Evolutionary conservation across 2,113 vertebrate genomes (phyloP), one percentile per base, ranked within the genome.

Genomic region (Eulemur rufifrons): DNA sequence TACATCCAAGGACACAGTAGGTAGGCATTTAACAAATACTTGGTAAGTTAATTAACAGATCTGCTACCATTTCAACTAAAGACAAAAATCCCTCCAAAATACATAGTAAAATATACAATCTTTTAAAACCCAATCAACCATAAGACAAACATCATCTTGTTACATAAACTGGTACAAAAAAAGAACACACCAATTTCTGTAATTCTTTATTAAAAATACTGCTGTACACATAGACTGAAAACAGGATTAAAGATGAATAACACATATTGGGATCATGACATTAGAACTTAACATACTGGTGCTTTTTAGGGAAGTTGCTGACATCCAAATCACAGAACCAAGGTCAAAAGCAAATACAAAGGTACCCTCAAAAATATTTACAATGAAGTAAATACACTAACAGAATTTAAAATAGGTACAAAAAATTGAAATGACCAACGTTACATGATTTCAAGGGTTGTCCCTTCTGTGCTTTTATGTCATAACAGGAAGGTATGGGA

Each of bases 121-220:
- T 87, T 93, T 85, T 81, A 90, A 96, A 92, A 71, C 50, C 27
- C 3, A 34, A 50, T 54, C 20, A 39, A 63, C 61, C 61, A 63
- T 82, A 89, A 77, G 52, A 81, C 50, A 93, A 94, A 78, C 3
- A 54, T 59, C 37, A 86, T 23, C 29, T 74, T 85, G 56, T 63
- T 89, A 69, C n/a, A 73, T 73, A 32, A 94, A 95, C n/a, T 63
- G 21, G 64, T 39, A 27, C 69, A 29, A 32, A 12, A 45, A 45
- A 73, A 95, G 86, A 85, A 86, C 97, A 81, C 95, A 10, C 0
- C 97, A 98, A 98, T 98, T 99, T 99, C 99, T 99, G 99, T 98
- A 99, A 99, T 99, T 99, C 99, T 99, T 99, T 99, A 99, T 99
- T 99, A 99, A 99, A 99, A 99, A 99, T 99, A 99, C 99, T 99